Evolutionary conservation across 2,888 invertebrate species (phyloP).

Genomic region (Plagodis dolabraria): DNA sequence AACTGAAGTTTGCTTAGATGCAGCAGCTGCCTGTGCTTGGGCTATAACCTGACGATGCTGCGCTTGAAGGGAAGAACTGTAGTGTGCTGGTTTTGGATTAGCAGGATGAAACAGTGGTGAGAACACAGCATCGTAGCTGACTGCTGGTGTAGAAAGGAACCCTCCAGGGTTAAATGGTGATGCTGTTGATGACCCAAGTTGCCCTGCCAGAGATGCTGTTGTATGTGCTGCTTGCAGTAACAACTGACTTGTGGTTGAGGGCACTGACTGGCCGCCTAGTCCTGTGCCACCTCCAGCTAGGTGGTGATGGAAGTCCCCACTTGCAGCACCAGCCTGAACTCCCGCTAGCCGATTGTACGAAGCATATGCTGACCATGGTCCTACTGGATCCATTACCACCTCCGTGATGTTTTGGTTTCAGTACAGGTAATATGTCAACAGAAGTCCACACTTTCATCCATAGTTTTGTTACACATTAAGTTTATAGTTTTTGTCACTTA

Average conservation of each 20-base stretch:
- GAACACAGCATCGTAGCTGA: conserved; percentile 93
- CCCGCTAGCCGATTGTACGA: conserved; percentile 93
- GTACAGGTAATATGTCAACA: conserved; percentile 78
- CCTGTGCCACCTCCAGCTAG: conserved; percentile 85
- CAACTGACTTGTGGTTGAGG: conserved; percentile 88
- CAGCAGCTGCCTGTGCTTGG: conserved; percentile 82
- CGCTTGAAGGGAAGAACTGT: conserved; percentile 86
- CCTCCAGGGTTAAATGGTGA: conserved; percentile 89
- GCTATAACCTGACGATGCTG: conserved; percentile 89
- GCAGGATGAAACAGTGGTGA: conserved; percentile 93
- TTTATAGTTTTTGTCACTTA: conserved; percentile 66
- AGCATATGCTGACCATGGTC: conserved; percentile 93
- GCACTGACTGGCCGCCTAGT: conserved; percentile 82
- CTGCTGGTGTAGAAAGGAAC: conserved; percentile 90
- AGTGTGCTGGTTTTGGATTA: conserved; percentile 89
- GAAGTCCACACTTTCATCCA: conserved; percentile 83
- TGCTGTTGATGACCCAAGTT: conserved; percentile 86
- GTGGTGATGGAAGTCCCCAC: conserved; percentile 88
- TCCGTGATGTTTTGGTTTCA: conserved; percentile 75
- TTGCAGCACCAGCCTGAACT: conserved; percentile 88
- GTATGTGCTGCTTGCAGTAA: conserved; percentile 87
- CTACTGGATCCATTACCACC: conserved; percentile 94
- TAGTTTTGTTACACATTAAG: conserved; percentile 73
- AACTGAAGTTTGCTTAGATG: conserved; percentile 83
- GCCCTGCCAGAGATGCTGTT: conserved; percentile 86